Conservation (phyloP, 2,888 invertebrate species). For the Microplitis manilae region DNA sequence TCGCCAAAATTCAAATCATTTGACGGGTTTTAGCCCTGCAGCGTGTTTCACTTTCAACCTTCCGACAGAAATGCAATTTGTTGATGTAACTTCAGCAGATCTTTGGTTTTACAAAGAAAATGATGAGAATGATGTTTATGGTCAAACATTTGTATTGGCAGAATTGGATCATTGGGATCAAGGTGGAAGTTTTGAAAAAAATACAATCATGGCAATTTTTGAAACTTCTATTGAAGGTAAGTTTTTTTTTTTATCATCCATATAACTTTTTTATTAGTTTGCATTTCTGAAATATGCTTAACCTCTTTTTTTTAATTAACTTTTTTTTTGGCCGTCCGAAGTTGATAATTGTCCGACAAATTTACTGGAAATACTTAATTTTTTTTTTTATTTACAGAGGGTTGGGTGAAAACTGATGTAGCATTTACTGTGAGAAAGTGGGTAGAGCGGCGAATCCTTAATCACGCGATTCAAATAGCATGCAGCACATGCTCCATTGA, state of each 20-base stretch:
- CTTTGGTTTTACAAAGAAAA: conserved; percentile 85
- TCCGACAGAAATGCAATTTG: conserved; percentile 82
- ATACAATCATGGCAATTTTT: conserved; percentile 85
- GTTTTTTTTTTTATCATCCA: neutral
- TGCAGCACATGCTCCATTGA: conserved; percentile 82
- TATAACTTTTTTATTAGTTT: neutral
- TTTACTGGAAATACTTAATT: conserved; percentile 13
- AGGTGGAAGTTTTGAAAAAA: conserved; percentile 79
- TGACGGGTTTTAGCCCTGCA: conserved; percentile 74
- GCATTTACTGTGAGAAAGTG: conserved; percentile 84
- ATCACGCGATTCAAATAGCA: conserved; percentile 83
- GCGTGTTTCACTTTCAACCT: conserved; percentile 85
- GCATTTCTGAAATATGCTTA: too few species aligned
- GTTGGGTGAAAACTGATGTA: conserved; percentile 87
- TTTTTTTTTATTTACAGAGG: conserved; percentile 74
- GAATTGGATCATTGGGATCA: conserved; percentile 86
- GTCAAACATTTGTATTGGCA: conserved; percentile 84
- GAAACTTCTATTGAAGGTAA: conserved; percentile 81
- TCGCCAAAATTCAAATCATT: conserved; percentile 64
- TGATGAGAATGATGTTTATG: conserved; percentile 78
- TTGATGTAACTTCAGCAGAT: conserved; percentile 84
- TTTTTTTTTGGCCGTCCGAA: too few species aligned
- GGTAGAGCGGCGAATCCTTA: conserved; percentile 79
- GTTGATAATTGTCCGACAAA: neutral
- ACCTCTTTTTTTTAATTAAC: too few species aligned